Percentiles rank a stretch among this genome's conserved stretches.
Conservation (phyloP, 2,113 vertebrate species). For the Trogon surrucura region DNA sequence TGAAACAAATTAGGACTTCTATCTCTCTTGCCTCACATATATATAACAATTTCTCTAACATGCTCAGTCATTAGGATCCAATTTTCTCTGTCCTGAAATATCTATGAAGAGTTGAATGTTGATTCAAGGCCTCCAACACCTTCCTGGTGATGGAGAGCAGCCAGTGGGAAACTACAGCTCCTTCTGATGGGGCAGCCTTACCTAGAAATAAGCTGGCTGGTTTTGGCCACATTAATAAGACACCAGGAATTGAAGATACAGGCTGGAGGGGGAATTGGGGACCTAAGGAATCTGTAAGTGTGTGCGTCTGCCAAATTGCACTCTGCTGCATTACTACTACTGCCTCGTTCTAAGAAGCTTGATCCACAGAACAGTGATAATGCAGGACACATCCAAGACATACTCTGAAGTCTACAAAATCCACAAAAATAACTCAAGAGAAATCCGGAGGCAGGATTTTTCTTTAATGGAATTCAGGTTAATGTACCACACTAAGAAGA, state of each 20-base stretch:
- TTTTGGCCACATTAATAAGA: background rate
- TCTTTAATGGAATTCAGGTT: background rate
- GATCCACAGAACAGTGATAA: background rate
- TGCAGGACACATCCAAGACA: background rate
- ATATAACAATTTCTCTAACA: background rate
- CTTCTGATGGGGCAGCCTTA: background rate
- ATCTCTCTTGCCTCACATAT: background rate
- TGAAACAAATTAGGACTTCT: background rate
- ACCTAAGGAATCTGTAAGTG: background rate
- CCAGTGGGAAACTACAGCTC: background rate
- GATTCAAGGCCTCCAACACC: background rate
- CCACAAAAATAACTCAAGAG: background rate
- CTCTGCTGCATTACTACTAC: background rate
- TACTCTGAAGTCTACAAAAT: background rate
- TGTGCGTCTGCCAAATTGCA: background rate
- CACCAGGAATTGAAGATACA: accelerated
- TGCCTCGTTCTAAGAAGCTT: background rate
- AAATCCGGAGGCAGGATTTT: background rate
- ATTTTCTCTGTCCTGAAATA: background rate
- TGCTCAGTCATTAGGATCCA: background rate
- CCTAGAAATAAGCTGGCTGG: background rate
- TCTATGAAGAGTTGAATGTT: background rate
- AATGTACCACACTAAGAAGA: background rate
- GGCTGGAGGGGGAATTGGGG: background rate
- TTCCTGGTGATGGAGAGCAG: background rate